These are phyloP conservation scores for Napeogenes sylphis DNA, from an alignment of 2,888 invertebrate species.

Conservation along the genomic window DNA sequence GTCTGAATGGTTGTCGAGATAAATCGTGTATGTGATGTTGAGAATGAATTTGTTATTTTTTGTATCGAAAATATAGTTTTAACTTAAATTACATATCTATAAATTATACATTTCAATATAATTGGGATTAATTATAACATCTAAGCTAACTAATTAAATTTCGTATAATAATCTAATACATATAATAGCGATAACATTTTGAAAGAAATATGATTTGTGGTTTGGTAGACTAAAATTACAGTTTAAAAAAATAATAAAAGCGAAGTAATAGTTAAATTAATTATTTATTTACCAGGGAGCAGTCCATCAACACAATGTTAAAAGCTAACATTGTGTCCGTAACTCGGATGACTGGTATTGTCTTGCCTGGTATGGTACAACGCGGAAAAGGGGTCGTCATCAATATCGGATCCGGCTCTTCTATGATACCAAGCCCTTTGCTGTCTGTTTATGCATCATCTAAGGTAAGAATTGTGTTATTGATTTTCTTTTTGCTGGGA, in stretches of 20 bases:
- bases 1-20: background rate
- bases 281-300: constrained; percentile 62
- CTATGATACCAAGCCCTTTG: constrained; percentile 87
- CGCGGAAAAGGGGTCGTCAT: constrained; percentile 90
- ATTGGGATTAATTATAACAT: background rate
- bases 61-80: background rate
- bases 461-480: constrained; percentile 77
- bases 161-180: background rate
- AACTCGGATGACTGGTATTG: constrained; percentile 89
- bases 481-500: constrained; percentile 2
- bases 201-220: background rate
- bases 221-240: background rate
- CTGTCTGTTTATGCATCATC: constrained; percentile 91
- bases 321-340: constrained; percentile 88
- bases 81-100: too few relatives aligned
- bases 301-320: constrained; percentile 81
- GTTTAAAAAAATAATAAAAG: too few relatives aligned
- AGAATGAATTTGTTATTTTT: background rate
- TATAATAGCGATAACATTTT: too few relatives aligned
- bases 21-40: background rate
- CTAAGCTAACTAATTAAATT: background rate
- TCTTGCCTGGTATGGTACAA: constrained; percentile 90
- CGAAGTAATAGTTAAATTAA: background rate
- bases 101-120: background rate
- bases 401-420: constrained; percentile 92